Evolutionary conservation across 1,140 invertebrate genomes (phyloP).

Genomic region (Meloidogyne hapla): DNA sequence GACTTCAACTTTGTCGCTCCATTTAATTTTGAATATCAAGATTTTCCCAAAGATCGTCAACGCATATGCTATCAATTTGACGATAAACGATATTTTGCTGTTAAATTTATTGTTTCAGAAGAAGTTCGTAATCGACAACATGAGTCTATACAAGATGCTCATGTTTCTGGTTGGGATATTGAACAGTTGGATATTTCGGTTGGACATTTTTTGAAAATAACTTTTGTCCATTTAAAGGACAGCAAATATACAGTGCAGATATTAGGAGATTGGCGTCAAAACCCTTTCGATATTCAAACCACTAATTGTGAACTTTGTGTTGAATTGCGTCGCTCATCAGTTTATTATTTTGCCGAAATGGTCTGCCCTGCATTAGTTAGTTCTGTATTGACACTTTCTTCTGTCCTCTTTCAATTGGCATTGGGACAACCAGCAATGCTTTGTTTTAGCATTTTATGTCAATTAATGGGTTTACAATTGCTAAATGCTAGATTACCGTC

Average conservation of each 20-base stretch:
- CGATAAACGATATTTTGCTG: slow-evolving; percentile 62
- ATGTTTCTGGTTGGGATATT: slow-evolving; percentile 61
- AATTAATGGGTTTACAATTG: slow-evolving; percentile 53
- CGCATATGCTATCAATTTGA: slow-evolving; percentile 64
- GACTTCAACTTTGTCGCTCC: slow-evolving; percentile 60
- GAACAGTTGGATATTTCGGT: slow-evolving; percentile 50
- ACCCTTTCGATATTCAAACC: slow-evolving; percentile 62
- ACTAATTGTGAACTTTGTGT: slow-evolving; percentile 62
- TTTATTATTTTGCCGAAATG: slow-evolving; percentile 62
- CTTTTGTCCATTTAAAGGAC: slow-evolving; percentile 36
- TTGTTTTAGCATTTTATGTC: slow-evolving; percentile 55
- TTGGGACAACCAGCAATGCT: slow-evolving; percentile 51
- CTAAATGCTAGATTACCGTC: slow-evolving; percentile 57
- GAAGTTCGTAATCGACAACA: slow-evolving; percentile 54
- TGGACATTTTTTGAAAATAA: slow-evolving; percentile 6
- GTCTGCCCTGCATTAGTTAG: slow-evolving; percentile 58
- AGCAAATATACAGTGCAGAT: slow-evolving; percentile 61
- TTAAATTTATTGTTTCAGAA: slow-evolving; percentile 57
- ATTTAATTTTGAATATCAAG: slow-evolving; percentile 58
- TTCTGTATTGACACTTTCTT: slow-evolving; percentile 50
- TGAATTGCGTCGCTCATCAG: slow-evolving; percentile 56
- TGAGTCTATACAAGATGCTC: slow-evolving; percentile 57
- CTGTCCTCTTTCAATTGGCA: slow-evolving; percentile 62
- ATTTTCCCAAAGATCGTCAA: slow-evolving; percentile 61
- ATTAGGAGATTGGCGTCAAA: slow-evolving; percentile 58